phyloP scores from a whole-genome alignment of 2,797 vertebrate genomes.

The Pseudocheirus occidentalis region DNA sequence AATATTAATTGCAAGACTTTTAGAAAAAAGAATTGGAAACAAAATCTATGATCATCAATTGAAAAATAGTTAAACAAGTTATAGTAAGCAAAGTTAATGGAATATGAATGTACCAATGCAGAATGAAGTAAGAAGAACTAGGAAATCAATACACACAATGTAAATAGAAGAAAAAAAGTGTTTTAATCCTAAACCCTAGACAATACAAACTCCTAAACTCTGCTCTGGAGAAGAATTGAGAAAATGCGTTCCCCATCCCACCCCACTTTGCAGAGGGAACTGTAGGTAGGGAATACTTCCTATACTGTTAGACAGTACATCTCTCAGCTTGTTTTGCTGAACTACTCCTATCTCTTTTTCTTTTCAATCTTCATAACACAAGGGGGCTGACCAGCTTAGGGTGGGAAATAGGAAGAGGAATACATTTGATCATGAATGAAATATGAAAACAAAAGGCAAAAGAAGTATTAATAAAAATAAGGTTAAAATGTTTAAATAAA shows the following conservation, averaged over 20 bases:
- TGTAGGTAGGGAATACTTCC: neutral
- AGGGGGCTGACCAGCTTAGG: neutral
- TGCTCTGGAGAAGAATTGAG: neutral
- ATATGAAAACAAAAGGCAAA: neutral
- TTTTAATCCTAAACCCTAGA: neutral
- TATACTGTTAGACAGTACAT: neutral
- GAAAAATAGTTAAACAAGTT: neutral
- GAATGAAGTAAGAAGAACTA: neutral
- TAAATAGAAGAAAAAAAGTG: neutral
- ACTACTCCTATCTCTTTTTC: neutral
- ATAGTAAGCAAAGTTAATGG: neutral
- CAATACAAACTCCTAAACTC: neutral
- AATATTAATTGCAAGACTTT: neutral
- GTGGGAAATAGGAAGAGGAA: neutral
- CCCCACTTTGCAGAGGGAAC: neutral
- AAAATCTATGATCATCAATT: neutral
- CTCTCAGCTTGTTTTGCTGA: neutral
- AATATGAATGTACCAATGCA: neutral
- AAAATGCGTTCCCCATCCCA: neutral
- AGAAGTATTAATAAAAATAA: neutral
- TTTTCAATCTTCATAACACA: neutral
- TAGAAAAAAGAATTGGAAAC: neutral
- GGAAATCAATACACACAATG: neutral
- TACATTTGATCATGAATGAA: neutral
- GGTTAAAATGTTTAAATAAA: neutral